These are phyloP conservation scores for Orius insidiosus DNA, from an alignment of 1,140 invertebrate species.

Conservation along the genomic window DNA sequence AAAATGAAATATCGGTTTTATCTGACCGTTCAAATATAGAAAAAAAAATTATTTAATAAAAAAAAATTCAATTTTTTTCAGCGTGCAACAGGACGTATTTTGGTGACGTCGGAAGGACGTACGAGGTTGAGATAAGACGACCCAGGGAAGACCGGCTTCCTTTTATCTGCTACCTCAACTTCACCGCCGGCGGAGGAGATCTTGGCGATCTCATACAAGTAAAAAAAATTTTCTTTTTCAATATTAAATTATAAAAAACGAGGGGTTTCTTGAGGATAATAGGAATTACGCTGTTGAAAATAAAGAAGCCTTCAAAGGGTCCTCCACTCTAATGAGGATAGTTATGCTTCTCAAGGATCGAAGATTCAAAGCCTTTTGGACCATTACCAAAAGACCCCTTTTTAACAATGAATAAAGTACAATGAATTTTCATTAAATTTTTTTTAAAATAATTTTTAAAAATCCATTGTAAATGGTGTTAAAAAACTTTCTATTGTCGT, in stretches of 20 bases:
- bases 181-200: constrained; percentile 50
- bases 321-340: not conserved
- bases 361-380: too few relatives aligned
- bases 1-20: too few relatives aligned
- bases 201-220: constrained; percentile 64
- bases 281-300: not conserved
- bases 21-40: too few relatives aligned
- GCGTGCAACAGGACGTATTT: constrained; percentile 69
- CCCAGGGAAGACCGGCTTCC: constrained; percentile 54
- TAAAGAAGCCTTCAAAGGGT: not conserved
- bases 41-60: too few relatives aligned
- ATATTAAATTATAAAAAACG: not conserved
- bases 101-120: constrained; percentile 58
- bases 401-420: too few relatives aligned
- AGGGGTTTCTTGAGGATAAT: not conserved
- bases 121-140: constrained; percentile 53
- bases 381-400: too few relatives aligned
- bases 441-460: too few relatives aligned
- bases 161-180: constrained; percentile 61
- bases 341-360: not conserved
- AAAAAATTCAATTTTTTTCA: constrained; percentile 28
- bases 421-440: too few relatives aligned
- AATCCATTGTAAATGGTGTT: too few relatives aligned
- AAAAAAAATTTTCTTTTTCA: constrained; percentile 18
- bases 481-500: too few relatives aligned